Evolutionary conservation across 2,888 invertebrate genomes (phyloP).

Genomic region (Andrena chrysosceles): DNA sequence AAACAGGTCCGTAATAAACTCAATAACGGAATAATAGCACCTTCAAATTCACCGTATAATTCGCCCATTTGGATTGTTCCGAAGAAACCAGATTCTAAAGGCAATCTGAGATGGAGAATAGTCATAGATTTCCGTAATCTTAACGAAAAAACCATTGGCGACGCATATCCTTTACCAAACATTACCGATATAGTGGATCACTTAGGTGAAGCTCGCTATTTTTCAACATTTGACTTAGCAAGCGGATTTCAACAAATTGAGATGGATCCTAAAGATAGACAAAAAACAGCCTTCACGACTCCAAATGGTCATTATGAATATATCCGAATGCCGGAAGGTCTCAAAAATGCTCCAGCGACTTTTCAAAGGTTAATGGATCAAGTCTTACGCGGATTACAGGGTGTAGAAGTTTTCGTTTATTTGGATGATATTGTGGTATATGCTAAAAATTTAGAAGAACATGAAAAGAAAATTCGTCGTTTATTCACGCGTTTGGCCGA

Average conservation of each 20-base stretch:
- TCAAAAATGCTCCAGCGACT: too few species aligned
- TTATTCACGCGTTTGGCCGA: too few species aligned
- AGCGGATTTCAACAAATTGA: slow-evolving; percentile 1
- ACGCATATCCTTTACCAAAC: too few species aligned
- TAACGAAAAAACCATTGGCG: too few species aligned
- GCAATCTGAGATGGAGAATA: background rate
- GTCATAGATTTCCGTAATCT: background rate
- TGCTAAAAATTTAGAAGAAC: too few species aligned
- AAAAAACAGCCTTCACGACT: background rate
- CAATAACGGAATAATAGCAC: slow-evolving; percentile 5
- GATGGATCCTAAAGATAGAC: background rate
- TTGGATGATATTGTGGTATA: too few species aligned
- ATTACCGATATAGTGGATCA: too few species aligned
- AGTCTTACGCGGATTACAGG: too few species aligned
- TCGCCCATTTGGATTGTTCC: slow-evolving; percentile 3
- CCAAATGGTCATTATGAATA: background rate
- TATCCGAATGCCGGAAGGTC: background rate
- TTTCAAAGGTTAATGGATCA: too few species aligned
- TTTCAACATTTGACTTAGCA: background rate
- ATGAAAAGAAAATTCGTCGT: too few species aligned
- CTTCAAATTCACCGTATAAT: slow-evolving; percentile 7
- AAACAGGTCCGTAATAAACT: too few species aligned
- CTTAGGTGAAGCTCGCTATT: background rate
- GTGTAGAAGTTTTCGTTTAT: too few species aligned
- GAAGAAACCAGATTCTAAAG: background rate